Percentiles rank a stretch among this genome's conserved stretches.
These are phyloP conservation scores for Barypeithes pellucidus DNA, from an alignment of 2,888 invertebrate species.

Conservation along the genomic window DNA sequence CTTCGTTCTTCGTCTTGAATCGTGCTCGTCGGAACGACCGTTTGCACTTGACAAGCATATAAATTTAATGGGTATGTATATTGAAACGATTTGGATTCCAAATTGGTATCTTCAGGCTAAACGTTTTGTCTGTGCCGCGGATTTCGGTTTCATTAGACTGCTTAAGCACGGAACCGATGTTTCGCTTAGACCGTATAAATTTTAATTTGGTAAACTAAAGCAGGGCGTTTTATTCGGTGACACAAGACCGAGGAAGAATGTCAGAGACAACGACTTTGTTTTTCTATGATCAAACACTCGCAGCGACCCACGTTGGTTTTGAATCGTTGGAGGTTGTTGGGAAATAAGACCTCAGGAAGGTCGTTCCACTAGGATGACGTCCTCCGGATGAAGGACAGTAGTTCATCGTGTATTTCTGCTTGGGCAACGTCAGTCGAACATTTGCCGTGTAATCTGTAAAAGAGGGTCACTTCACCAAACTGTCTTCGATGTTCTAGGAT, in stretches of 20 bases:
- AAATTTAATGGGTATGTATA: conserved; percentile 60
- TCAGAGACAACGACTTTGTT: too few relatives aligned
- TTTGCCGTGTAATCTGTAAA: too few relatives aligned
- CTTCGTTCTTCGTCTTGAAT: conserved; percentile 35
- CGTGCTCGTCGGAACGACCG: conserved; percentile 25
- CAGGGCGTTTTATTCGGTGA: background rate
- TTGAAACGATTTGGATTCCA: conserved; percentile 60
- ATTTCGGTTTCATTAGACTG: conserved; percentile 25
- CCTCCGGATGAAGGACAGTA: too few relatives aligned
- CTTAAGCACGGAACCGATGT: conserved; percentile 15
- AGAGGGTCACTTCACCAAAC: too few relatives aligned
- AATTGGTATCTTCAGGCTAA: conserved; percentile 62
- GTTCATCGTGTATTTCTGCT: too few relatives aligned
- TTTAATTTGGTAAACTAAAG: background rate
- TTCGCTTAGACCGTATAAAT: background rate
- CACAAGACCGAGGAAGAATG: background rate
- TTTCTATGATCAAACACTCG: too few relatives aligned
- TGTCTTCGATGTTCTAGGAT: too few relatives aligned
- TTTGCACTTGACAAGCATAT: conserved; percentile 62
- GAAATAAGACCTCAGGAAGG: too few relatives aligned
- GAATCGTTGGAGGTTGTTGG: too few relatives aligned
- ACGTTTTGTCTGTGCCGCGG: conserved; percentile 62
- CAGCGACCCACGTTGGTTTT: too few relatives aligned
- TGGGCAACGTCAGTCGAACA: too few relatives aligned
- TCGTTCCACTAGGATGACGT: too few relatives aligned